These are phyloP conservation scores for Sinelater perroti DNA, from an alignment of 2,888 invertebrate species.

Conservation along the genomic window DNA sequence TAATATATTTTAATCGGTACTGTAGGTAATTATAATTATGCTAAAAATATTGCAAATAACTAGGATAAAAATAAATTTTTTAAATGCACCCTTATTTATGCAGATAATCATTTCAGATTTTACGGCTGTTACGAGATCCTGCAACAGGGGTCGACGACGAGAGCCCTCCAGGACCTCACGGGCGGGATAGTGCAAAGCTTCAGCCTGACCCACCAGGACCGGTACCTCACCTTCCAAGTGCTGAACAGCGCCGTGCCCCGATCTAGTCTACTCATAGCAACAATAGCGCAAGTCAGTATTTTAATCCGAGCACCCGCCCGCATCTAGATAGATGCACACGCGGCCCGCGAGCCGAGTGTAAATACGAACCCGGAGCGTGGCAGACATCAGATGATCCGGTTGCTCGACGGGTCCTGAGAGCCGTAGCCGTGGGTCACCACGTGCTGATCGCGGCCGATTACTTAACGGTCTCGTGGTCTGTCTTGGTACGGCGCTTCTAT, in stretches of 20 bases:
- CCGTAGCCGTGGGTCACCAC: constrained; percentile 33
- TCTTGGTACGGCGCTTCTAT: constrained; percentile 25
- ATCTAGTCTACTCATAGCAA: constrained; percentile 74
- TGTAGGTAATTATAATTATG: too few species aligned
- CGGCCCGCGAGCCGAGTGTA: constrained; percentile 22
- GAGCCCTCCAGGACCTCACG: constrained; percentile 76
- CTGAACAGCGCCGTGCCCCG: constrained; percentile 75
- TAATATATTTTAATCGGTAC: too few species aligned
- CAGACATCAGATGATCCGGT: constrained; percentile 37
- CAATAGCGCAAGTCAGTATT: constrained; percentile 68
- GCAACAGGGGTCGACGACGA: constrained; percentile 70
- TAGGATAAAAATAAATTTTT: too few species aligned
- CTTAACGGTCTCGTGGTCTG: constrained; percentile 32
- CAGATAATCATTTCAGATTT: too few species aligned
- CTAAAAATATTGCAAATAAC: too few species aligned
- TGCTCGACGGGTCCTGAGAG: constrained; percentile 30
- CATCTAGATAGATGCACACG: constrained; percentile 18
- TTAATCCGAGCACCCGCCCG: too few species aligned
- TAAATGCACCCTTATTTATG: too few species aligned
- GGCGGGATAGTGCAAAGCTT: constrained; percentile 82
- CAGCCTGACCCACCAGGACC: constrained; percentile 70
- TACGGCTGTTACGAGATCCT: constrained; percentile 76
- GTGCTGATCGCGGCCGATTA: constrained; percentile 34
- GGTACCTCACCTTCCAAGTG: constrained; percentile 71
- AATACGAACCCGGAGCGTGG: constrained; percentile 26